Evolutionary conservation across 1,140 invertebrate species (phyloP).

Genomic region (Lasioglossum baleicum): DNA sequence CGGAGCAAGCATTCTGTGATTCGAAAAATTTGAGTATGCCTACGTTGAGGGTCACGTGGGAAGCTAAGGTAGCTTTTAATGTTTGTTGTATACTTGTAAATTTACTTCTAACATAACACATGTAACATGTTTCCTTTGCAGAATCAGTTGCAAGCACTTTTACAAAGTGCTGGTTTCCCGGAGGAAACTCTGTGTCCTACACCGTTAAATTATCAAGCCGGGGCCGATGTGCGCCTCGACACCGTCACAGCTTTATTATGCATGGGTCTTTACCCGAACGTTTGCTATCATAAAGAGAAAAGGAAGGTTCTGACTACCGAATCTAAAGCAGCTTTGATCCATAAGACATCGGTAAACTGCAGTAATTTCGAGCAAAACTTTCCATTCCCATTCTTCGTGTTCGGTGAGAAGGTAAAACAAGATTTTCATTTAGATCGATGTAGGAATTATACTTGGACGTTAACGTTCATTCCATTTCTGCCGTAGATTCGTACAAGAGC

Average conservation of each 20-base stretch:
- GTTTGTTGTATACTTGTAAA: not conserved
- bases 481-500: constrained; percentile 92
- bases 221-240: constrained; percentile 90
- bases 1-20: constrained; percentile 93
- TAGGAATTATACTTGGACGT: not conserved
- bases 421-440: not conserved
- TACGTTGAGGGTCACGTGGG: constrained; percentile 93
- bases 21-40: constrained; percentile 93
- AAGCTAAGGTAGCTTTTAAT: constrained; percentile 86
- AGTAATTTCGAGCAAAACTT: constrained; percentile 91
- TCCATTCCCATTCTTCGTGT: constrained; percentile 97
- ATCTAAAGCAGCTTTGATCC: constrained; percentile 95
- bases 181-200: constrained; percentile 88
- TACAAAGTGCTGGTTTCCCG: constrained; percentile 91
- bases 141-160: constrained; percentile 92
- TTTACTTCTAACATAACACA: not conserved
- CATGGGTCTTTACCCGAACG: constrained; percentile 97
- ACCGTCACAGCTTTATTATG: constrained; percentile 91
- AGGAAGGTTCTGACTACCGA: constrained; percentile 97
- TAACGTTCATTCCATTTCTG: constrained; percentile 10
- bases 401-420: constrained; percentile 92
- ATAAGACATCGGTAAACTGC: constrained; percentile 98
- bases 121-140: constrained; percentile 63
- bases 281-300: constrained; percentile 97
- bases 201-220: constrained; percentile 87